Percentiles rank a stretch among this genome's conserved stretches.
phyloP scores from a whole-genome alignment of 1,140 invertebrate species.

The Drosophila ambigua region DNA sequence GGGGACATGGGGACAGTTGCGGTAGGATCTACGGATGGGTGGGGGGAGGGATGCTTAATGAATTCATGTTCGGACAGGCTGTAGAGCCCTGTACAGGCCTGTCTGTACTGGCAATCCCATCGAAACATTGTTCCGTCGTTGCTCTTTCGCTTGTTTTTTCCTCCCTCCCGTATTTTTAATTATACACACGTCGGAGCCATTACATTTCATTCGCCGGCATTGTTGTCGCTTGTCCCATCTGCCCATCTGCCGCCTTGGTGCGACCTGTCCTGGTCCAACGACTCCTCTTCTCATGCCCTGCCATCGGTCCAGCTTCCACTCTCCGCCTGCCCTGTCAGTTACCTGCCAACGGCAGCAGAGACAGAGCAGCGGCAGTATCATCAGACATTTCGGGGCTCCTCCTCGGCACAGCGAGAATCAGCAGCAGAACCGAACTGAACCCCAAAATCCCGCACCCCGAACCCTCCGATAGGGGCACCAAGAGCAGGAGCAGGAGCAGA shows the following conservation, averaged over 20 bases:
- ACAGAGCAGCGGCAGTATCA: slow-evolving; percentile 46
- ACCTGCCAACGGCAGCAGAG: slow-evolving; percentile 42
- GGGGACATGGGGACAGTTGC: not conserved
- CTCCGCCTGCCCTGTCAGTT: slow-evolving; percentile 47
- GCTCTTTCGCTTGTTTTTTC: slow-evolving; percentile 13
- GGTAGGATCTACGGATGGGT: not conserved
- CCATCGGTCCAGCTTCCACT: slow-evolving; percentile 3
- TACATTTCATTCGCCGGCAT: slow-evolving; percentile 72
- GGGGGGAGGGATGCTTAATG: slow-evolving; percentile 58
- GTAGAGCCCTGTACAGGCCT: slow-evolving; percentile 31
- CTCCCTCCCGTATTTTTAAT: slow-evolving; percentile 61
- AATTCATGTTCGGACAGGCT: slow-evolving; percentile 69
- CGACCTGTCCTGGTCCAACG: slow-evolving; percentile 4
- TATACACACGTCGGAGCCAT: slow-evolving; percentile 79
- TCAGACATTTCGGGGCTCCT: slow-evolving; percentile 40
- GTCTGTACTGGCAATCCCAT: slow-evolving; percentile 22
- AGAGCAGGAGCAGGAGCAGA: slow-evolving; percentile 20
- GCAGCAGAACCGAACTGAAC: too few relatives aligned
- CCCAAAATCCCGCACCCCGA: too few relatives aligned
- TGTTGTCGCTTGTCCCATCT: slow-evolving; percentile 46
- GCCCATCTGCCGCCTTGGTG: not conserved
- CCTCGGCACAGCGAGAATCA: slow-evolving; percentile 26
- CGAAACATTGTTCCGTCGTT: slow-evolving; percentile 10
- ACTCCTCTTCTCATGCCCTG: slow-evolving; percentile 28
- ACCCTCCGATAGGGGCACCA: slow-evolving; percentile 1